These are phyloP conservation scores for Anthoscopus minutus DNA, from an alignment of 2,113 vertebrate species.

Conservation along the genomic window DNA sequence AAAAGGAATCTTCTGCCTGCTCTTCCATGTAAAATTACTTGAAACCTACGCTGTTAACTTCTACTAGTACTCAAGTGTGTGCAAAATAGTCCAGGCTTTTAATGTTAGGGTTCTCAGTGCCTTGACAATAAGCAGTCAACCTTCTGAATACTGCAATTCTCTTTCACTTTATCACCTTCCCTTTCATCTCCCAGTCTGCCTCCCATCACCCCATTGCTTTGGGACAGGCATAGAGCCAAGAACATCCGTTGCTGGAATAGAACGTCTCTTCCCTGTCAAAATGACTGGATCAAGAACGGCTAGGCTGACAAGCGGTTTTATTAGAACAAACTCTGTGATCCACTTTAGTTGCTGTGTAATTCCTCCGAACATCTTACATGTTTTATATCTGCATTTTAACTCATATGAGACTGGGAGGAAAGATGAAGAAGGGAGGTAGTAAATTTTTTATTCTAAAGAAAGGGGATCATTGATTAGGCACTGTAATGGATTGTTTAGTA, in stretches of 20 bases:
- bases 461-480: not conserved
- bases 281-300: not conserved
- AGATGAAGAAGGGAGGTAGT: not conserved
- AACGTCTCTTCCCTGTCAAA: not conserved
- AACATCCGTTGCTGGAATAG: not conserved
- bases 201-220: not conserved
- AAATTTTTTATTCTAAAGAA: not conserved
- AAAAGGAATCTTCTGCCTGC: not conserved
- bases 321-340: not conserved
- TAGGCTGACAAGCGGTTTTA: not conserved
- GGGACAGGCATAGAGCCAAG: not conserved
- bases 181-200: not conserved
- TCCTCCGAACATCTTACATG: not conserved
- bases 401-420: not conserved
- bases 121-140: slow-evolving; percentile 32
- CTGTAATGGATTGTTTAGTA: not conserved
- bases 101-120: slow-evolving; percentile 45
- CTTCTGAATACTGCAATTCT: slow-evolving; percentile 13
- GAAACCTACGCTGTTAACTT: slow-evolving; percentile 39
- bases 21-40: slow-evolving; percentile 7
- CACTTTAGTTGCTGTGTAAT: not conserved
- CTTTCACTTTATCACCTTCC: not conserved
- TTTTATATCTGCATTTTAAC: not conserved
- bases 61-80: not conserved
- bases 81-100: slow-evolving; percentile 3